phyloP scores from a whole-genome alignment of 2,113 vertebrate genomes.

The Alexandromys fortis region DNA sequence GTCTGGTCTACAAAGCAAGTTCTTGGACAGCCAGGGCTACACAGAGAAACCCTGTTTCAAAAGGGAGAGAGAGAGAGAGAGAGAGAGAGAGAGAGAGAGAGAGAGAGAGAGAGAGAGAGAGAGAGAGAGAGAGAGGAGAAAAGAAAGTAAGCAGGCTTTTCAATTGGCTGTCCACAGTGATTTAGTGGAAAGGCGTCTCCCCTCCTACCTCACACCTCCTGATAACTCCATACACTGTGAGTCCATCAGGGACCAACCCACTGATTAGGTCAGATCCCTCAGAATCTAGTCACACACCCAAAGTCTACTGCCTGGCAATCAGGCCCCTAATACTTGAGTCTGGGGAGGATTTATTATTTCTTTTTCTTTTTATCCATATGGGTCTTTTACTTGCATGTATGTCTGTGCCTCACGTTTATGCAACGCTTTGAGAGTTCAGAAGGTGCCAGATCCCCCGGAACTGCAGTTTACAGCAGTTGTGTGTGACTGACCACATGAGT shows the following conservation, averaged over 20 bases:
- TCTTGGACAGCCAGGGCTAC: background rate
- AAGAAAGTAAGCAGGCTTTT: background rate
- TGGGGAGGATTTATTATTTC: background rate
- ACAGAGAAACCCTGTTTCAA: background rate
- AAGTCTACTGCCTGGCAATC: background rate
- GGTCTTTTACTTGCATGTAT: background rate
- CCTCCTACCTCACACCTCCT: background rate
- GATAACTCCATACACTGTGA: background rate
- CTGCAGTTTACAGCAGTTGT: background rate
- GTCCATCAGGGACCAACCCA: background rate
- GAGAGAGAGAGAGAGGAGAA: background rate
- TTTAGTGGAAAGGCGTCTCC: no score
- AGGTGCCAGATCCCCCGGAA: background rate
- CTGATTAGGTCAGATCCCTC: background rate
- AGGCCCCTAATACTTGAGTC: background rate
- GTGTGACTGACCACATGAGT: background rate
- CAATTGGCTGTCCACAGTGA: no score
- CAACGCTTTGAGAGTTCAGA: background rate
- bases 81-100: background rate
- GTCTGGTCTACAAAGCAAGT: background rate
- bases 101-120: no score
- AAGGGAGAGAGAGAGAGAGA: background rate
- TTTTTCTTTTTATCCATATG: background rate
- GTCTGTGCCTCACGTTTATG: background rate
- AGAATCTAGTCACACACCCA: background rate